Evolutionary conservation across 2,888 invertebrate genomes (phyloP), one percentile per base, ranked within the genome.

Genomic region (Meiosimyza decipiens): DNA sequence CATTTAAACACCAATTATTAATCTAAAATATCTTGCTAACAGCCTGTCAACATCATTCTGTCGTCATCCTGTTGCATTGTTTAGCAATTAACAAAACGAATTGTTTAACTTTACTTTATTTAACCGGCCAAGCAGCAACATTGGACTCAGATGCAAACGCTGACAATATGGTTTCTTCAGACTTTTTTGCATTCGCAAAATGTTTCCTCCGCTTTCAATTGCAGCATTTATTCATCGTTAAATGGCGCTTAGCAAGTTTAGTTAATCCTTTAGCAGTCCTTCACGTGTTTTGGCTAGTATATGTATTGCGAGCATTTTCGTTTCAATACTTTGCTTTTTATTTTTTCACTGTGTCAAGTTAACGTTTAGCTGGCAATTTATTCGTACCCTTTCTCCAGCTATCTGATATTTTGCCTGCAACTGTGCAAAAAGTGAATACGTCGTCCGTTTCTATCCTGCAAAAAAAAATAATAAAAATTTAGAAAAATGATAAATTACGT

Each of bases 21-120:
- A 40, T 40, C 40, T 40, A 40, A 40, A 40, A 40, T 40, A 40
- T 40, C 40, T 40, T 40, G 40, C 40, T 40, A 40, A 40, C 50
- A 18, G 5, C 18, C 15, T 70, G 65, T 73, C 54, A 33, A 22
- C 66, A 67, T 55, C 55, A 16, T 22, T 52, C 16, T 60, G 15
- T 67, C 47, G 60, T 57, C 60, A 59, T 76, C 71, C 73, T 73
- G 72, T 70, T 78, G 75, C 74, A 77, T 77, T 76, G 76, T 77
- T 78, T 75, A 78, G 75, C 78, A 77, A 78, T 78, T 78, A 78
- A 77, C 75, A 73, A 76, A 72, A 76, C 76, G 77, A 78, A 76
- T 77, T 78, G 78, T 74, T 76, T 74, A 75, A 77, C 76, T 78
- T 77, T 74, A 70, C 76, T 78, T 77, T 74, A 70, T 59, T 73